Evolutionary conservation across 2,888 invertebrate species (phyloP), one percentile per base, ranked within the genome.

Genomic region (Zhengitettix transpicula): DNA sequence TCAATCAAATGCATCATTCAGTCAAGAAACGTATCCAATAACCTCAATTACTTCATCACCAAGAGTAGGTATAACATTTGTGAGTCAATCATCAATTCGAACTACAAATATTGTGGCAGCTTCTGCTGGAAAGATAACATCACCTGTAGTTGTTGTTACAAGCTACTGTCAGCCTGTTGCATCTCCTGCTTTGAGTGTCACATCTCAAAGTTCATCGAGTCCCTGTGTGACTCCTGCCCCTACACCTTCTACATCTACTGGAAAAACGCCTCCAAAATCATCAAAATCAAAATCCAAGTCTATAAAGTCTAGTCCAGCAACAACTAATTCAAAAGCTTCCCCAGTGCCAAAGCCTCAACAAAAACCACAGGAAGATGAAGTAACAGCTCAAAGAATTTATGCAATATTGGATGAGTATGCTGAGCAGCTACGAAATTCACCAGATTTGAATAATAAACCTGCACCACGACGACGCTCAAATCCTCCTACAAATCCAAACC

Each of bases 331-430:
- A 28, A 84, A 84, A 71, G 72, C 84, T 1, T 81, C 83, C 42
- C 80, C 83, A 5, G 78, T 84, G 42, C 81, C 85, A 9, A 81
- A 81, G 69, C 80, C 5, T 78, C 79, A 63, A 61, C 86, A 86
- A 66, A 88, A 88, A 69, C 85, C 87, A 1, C 81, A 86, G 64
- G 88, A 88, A 74, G 88, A 88, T 67, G 87, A 87, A 68, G 85
- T 87, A 69, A 88, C 88, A 0, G 85, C 87, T 0, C 87, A 87
- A 68, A 77, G 87, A 65, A 88, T 88, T 66, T 81, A 87, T 62
- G 87, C 87, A 65, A 88, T 88, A 66, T 71, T 88, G 56, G 87
- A 87, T 0, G 85, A 88, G 68, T 88, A 88, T 70, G 86, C 86
- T 56, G 88, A 88, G 67, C 87, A 88, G 68, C 75, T 88, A 53